Evolutionary conservation across 2,797 vertebrate genomes (phyloP).

Genomic region (Nannoperca obscura): DNA sequence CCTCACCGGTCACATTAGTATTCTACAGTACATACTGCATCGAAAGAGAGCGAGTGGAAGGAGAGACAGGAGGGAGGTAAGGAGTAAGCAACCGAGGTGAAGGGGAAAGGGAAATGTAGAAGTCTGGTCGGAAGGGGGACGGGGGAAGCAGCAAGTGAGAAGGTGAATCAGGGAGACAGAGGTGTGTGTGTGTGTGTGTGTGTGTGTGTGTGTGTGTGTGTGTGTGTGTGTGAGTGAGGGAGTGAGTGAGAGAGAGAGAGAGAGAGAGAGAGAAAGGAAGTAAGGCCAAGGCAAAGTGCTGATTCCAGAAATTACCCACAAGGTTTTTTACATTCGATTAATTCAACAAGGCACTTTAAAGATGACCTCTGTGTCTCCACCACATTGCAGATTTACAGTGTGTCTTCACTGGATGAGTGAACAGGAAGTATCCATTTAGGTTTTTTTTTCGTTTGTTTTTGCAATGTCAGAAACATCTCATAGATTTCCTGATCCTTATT

Average conservation of each 20-base stretch:
- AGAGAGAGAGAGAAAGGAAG: too few relatives aligned
- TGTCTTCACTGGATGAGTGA: slow-evolving; percentile 44
- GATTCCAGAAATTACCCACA: slow-evolving; percentile 78
- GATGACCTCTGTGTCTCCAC: slow-evolving; percentile 75
- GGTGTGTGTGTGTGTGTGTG: too few relatives aligned
- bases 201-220: too few relatives aligned
- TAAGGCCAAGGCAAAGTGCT: slow-evolving; percentile 73
- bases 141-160: slow-evolving; percentile 25
- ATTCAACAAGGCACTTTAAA: slow-evolving; percentile 75
- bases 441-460: neutral
- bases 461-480: slow-evolving; percentile 44
- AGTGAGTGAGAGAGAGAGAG: too few relatives aligned
- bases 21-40: slow-evolving; percentile 81
- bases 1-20: slow-evolving; percentile 83
- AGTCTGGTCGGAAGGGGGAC: slow-evolving; percentile 49
- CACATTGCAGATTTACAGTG: slow-evolving; percentile 47
- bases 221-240: too few relatives aligned
- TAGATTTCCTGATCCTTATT: slow-evolving; percentile 36
- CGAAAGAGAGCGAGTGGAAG: slow-evolving; percentile 43
- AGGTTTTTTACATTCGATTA: slow-evolving; percentile 79
- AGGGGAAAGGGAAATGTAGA: slow-evolving; percentile 71
- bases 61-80: slow-evolving; percentile 22
- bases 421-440: slow-evolving; percentile 44
- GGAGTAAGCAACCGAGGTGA: slow-evolving; percentile 55
- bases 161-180: slow-evolving; percentile 44